phyloP scores from a whole-genome alignment of 1,140 invertebrate genomes.

The Pogonomyrmex barbatus region DNA sequence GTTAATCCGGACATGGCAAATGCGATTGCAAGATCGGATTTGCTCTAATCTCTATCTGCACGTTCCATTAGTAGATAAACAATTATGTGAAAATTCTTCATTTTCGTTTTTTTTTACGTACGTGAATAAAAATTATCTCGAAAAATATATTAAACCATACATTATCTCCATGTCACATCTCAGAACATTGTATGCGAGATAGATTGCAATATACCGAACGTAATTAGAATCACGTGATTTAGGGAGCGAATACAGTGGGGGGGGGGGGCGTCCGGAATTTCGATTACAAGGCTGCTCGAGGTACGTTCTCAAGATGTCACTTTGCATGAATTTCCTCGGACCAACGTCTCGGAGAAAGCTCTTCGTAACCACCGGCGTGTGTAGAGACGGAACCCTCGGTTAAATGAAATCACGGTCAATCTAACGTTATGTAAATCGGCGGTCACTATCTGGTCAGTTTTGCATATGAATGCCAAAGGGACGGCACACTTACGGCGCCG shows the following conservation, averaged over 20 bases:
- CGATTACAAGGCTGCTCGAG: conserved; percentile 59
- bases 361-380: conserved; percentile 65
- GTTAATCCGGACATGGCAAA: conserved; percentile 28
- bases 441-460: conserved; percentile 84
- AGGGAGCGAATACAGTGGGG: background rate
- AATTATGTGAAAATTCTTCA: background rate
- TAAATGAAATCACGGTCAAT: conserved; percentile 86
- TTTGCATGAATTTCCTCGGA: conserved; percentile 73
- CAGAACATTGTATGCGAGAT: conserved; percentile 18
- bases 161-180: background rate
- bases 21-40: conserved; percentile 27
- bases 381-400: conserved; percentile 45
- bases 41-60: background rate
- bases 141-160: background rate
- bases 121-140: conserved; percentile 1
- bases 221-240: conserved; percentile 19
- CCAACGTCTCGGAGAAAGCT: conserved; percentile 46
- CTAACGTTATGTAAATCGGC: conserved; percentile 85
- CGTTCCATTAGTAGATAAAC: conserved; percentile 17
- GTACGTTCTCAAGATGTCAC: conserved; percentile 66
- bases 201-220: background rate
- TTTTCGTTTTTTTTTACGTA: background rate
- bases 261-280: conserved; percentile 41
- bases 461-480: conserved; percentile 84
- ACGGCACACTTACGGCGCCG: conserved; percentile 71